Evolutionary conservation across 2,113 vertebrate genomes (phyloP).

Genomic region (Charadrius vociferus): DNA sequence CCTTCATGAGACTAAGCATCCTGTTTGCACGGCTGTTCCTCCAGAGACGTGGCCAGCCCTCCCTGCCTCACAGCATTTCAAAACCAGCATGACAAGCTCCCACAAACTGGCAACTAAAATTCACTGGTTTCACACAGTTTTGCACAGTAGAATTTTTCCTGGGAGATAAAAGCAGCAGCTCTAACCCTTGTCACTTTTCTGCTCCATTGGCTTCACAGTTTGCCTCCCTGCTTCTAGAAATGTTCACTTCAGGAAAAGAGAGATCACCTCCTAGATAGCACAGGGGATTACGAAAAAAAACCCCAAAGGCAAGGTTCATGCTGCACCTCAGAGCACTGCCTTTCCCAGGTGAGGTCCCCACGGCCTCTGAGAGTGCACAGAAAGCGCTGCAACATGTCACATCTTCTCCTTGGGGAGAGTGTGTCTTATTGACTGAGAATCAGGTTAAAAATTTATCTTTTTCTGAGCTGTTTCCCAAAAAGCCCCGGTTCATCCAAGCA

Average conservation of each 20-base stretch:
- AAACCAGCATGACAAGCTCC: background rate
- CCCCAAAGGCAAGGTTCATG: background rate
- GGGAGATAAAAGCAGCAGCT: background rate
- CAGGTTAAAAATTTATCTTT: background rate
- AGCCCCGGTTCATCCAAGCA: background rate
- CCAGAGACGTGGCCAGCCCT: background rate
- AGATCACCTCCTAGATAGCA: background rate
- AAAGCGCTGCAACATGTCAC: accelerated
- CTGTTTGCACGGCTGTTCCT: background rate
- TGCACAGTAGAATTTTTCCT: background rate
- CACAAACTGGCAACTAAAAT: background rate
- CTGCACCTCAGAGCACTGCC: background rate
- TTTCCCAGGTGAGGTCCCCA: background rate
- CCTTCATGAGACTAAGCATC: accelerated
- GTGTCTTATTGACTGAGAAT: background rate
- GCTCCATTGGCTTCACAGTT: background rate
- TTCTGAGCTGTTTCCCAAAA: background rate
- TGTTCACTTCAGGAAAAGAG: background rate
- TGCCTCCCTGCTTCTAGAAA: background rate
- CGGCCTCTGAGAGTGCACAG: background rate
- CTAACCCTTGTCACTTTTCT: background rate
- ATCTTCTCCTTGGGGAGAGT: background rate
- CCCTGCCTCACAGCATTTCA: background rate
- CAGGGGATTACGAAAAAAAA: background rate
- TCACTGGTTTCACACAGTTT: background rate